Base-by-base conservation (phyloP, 1,140 invertebrate genomes). In the Penaeus vannamei region DNA sequence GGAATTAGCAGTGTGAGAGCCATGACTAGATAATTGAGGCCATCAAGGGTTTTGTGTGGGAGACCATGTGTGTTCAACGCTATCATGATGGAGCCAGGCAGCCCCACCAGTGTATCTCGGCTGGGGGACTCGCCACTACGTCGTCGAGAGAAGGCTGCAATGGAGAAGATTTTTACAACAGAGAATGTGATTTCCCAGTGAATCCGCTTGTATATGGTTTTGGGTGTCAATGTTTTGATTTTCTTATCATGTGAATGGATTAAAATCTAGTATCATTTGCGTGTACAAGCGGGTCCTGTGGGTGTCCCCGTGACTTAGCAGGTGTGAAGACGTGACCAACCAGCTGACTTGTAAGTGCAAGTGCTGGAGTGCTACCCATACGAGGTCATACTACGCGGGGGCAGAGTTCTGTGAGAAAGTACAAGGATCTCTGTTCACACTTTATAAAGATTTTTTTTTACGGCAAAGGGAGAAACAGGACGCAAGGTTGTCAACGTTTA, bases 231-330 rank as follows among this genome's bases (percentile, higher is more conserved):
- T 53, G 17, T 17, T 53, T 53, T 14, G 53, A 17, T 14, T 14
- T 53, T 12, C 14, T 53, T 42, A 42, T 1, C 53, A 53, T 53
- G 53, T 53, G 17, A 53, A 14, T 53, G 53, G 53, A 53, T 53
- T 53, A 53, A 17, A 10, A 17, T 53, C 53, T 14, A n/a, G 12
- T 26, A 59, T 29, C 36, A 12, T 4, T 81, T n/a, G 60, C 4
- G n/a, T n/a, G 60, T 85, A 85, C 84, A 85, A 85, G 84, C 72
- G 84, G 69, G 64, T 72, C 59, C 69, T 66, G 20, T 85, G 84
- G 84, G 84, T 76, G 69, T 60, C 84, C 84, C 84, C 84, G 84
- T 85, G 84, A 72, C 84, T 72, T 60, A 42, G 77, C 59, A 77
- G 69, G 69, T 29, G 32, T 32, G 79, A 53, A 0, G 14, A 12